A percentile compares a stretch with the other conserved stretches of the same genome.
phyloP scores from a whole-genome alignment of 2,888 invertebrate genomes.

The Drosophila koepferae region DNA sequence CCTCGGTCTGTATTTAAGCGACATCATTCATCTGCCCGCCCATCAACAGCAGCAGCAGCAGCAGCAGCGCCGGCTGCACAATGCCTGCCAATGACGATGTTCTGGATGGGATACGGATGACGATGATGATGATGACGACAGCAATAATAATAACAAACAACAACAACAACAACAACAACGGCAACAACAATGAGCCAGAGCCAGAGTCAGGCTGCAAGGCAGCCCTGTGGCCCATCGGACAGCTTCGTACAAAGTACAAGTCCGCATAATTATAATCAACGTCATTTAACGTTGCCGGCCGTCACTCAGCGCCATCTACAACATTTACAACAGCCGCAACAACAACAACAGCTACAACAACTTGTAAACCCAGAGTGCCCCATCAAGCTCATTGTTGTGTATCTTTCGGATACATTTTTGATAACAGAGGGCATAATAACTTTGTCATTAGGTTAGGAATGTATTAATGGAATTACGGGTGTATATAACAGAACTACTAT shows the following conservation, averaged over 20 bases:
- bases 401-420: slow-evolving; percentile 79
- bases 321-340: slow-evolving; percentile 62
- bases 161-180: slow-evolving; percentile 61
- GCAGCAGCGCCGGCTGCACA: slow-evolving; percentile 54
- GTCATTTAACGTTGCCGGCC: slow-evolving; percentile 81
- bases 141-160: slow-evolving; percentile 55
- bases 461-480: slow-evolving; percentile 49
- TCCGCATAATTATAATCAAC: slow-evolving; percentile 83
- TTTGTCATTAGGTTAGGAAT: slow-evolving; percentile 70
- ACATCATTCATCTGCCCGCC: slow-evolving; percentile 80
- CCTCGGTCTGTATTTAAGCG: slow-evolving; percentile 79
- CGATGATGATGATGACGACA: slow-evolving; percentile 50
- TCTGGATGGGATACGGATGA: slow-evolving; percentile 60
- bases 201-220: slow-evolving; percentile 52
- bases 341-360: slow-evolving; percentile 49
- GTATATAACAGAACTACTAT: slow-evolving; percentile 34
- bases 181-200: slow-evolving; percentile 32
- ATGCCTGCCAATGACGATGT: slow-evolving; percentile 57
- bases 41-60: slow-evolving; percentile 67
- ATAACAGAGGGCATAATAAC: slow-evolving; percentile 74
- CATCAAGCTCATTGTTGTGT: slow-evolving; percentile 78
- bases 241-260: slow-evolving; percentile 75
- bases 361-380: slow-evolving; percentile 68
- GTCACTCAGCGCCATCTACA: slow-evolving; percentile 72
- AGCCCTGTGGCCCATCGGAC: slow-evolving; percentile 62